These are phyloP conservation scores for Tonatia bakeri DNA, from an alignment of 2,113 vertebrate species.

Conservation along the genomic window DNA sequence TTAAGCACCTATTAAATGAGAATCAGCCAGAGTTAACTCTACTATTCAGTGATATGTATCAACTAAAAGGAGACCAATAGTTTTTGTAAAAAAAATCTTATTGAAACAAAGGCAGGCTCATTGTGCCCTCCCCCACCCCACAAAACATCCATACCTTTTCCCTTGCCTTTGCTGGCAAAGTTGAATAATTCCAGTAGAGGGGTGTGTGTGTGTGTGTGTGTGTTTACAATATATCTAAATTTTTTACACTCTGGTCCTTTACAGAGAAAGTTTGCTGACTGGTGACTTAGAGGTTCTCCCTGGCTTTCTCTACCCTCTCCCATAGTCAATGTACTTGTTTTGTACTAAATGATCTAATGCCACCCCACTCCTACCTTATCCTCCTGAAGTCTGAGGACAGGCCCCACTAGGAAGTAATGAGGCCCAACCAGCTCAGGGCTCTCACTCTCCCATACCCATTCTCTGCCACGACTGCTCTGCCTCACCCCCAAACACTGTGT, in stretches of 20 bases:
- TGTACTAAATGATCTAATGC: not conserved
- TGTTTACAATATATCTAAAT: not conserved
- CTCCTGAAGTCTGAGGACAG: not conserved
- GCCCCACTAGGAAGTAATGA: not conserved
- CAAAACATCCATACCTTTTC: not conserved
- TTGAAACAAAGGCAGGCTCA: not conserved
- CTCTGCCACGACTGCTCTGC: not conserved
- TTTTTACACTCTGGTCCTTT: not conserved
- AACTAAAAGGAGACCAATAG: not conserved
- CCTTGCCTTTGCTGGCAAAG: not conserved
- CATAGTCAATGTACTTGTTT: not conserved
- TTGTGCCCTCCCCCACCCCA: not conserved
- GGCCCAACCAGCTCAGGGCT: not conserved
- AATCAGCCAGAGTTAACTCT: not conserved
- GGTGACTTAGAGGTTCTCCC: not conserved
- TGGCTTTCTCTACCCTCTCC: not conserved
- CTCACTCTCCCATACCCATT: not conserved
- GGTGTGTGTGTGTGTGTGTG: too few species aligned
- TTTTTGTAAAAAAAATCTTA: not conserved
- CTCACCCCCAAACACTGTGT: not conserved
- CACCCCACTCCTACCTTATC: not conserved
- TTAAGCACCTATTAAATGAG: not conserved
- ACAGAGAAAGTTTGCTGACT: not conserved
- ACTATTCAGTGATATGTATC: not conserved
- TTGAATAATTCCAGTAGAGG: not conserved